phyloP scores from a whole-genome alignment of 2,797 vertebrate genomes.

The Astyanax mexicanus region DNA sequence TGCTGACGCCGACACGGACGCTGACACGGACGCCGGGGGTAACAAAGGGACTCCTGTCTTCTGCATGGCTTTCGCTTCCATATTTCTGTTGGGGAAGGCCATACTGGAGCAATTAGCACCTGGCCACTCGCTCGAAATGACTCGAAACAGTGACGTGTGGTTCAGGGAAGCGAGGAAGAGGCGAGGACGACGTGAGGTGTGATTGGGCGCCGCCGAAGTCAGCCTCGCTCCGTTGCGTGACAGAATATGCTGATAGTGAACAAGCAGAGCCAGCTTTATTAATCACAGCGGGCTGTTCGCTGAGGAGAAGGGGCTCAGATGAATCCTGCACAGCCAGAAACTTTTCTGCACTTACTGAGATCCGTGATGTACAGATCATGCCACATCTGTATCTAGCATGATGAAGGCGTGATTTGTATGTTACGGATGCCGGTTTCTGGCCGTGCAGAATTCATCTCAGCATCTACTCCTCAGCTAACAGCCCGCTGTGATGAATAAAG shows the following conservation, averaged over 20 bases:
- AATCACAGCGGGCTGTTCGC: constrained; percentile 12
- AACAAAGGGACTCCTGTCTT: constrained; percentile 68
- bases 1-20: constrained; percentile 66
- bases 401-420: no score
- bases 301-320: not conserved
- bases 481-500: no score
- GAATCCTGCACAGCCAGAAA: not conserved
- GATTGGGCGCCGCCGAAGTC: constrained; percentile 23
- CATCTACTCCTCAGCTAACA: no score
- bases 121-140: constrained; percentile 10
- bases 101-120: constrained; percentile 64
- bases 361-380: no score
- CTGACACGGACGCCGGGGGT: constrained; percentile 60
- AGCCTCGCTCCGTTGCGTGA: constrained; percentile 12
- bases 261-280: constrained; percentile 27
- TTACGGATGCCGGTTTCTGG: no score
- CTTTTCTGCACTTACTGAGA: no score
- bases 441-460: no score
- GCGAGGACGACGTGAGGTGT: constrained; percentile 16
- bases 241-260: constrained; percentile 46
- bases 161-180: not conserved
- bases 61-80: constrained; percentile 52
- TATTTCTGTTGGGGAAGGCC: constrained; percentile 56
- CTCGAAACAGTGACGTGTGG: constrained; percentile 20
- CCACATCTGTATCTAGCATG: no score